Evolutionary conservation across 1,140 invertebrate genomes (phyloP).

Genomic region (Dendroctonus valens): DNA sequence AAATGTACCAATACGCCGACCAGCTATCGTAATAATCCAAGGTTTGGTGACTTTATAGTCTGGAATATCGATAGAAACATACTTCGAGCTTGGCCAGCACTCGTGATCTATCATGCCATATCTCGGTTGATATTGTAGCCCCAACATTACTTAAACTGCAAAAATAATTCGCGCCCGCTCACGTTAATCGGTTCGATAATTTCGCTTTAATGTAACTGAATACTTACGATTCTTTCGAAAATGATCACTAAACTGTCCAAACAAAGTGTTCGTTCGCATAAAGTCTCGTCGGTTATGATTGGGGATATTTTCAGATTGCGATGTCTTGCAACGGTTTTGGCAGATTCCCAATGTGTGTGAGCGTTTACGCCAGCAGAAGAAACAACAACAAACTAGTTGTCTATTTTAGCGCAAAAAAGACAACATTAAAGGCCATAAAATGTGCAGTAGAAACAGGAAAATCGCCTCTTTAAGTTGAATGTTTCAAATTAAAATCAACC

Average conservation of each 20-base stretch:
- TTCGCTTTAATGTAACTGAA: conserved; percentile 6
- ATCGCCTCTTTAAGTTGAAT: not conserved
- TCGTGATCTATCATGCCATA: conserved; percentile 30
- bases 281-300: conserved; percentile 23
- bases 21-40: conserved; percentile 36
- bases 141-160: conserved; percentile 31
- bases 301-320: conserved; percentile 25
- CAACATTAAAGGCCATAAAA: not conserved
- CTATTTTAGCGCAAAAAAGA: not conserved
- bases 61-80: conserved; percentile 36
- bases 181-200: too few species aligned
- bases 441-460: not conserved
- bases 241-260: conserved; percentile 13
- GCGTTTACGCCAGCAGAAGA: not conserved
- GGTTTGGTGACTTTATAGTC: conserved; percentile 35
- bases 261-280: conserved; percentile 26
- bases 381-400: not conserved
- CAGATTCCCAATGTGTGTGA: conserved; percentile 19
- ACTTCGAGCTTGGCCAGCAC: conserved; percentile 36
- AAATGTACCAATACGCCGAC: conserved; percentile 34
- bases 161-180: too few species aligned
- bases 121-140: conserved; percentile 32
- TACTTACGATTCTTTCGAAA: conserved; percentile 25
- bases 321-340: conserved; percentile 12
- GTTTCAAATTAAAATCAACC: not conserved